These are phyloP conservation scores for Australoheros scitulus DNA, from an alignment of 2,113 vertebrate species.

Conservation along the genomic window DNA sequence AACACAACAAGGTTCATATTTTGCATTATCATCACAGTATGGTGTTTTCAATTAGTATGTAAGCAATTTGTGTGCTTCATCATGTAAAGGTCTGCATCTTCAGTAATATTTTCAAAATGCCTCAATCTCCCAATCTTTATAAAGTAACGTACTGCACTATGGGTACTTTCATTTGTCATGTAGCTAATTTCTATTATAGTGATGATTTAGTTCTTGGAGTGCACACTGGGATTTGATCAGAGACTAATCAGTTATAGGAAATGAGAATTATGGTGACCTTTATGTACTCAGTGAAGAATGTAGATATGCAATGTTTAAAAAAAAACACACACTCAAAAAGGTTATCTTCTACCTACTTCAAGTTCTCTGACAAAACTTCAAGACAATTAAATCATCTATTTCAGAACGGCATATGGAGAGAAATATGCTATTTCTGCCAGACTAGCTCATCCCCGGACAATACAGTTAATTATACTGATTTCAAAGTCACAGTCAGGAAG, in stretches of 20 bases:
- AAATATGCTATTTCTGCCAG: constrained; percentile 48
- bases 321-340: not conserved
- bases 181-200: constrained; percentile 4
- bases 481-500: constrained; percentile 68
- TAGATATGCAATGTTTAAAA: not conserved
- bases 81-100: not conserved
- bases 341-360: constrained; percentile 11
- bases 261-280: constrained; percentile 8
- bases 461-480: constrained; percentile 70
- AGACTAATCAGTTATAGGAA: constrained; percentile 10
- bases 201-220: not conserved
- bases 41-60: not conserved
- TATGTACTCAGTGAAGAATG: constrained; percentile 5
- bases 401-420: constrained; percentile 57
- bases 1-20: not conserved
- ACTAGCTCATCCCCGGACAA: constrained; percentile 54
- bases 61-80: not conserved
- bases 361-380: constrained; percentile 46
- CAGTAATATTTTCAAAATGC: not conserved
- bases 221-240: not conserved
- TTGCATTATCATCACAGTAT: no score
- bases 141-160: not conserved
- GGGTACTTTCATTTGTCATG: constrained; percentile 1
- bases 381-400: constrained; percentile 57
- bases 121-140: not conserved